Percentiles rank a stretch among this genome's conserved stretches.
These are phyloP conservation scores for Phrynosoma blainvillii DNA, from an alignment of 2,113 vertebrate genomes.

Conservation along the genomic window DNA sequence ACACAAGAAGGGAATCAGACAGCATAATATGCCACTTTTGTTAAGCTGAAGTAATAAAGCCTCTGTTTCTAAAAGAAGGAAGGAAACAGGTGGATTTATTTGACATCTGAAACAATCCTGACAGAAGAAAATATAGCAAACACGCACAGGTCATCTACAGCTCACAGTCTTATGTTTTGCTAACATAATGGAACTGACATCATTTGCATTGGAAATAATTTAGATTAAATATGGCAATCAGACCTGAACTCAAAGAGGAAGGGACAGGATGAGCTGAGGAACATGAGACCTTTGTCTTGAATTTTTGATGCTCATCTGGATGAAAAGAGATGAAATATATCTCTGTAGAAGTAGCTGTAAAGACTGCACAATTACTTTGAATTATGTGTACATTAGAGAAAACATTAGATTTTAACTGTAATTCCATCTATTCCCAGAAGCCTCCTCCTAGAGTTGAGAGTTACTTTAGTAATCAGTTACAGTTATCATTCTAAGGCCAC, in stretches of 20 bases:
- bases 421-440: no score
- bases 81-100: slow-evolving; percentile 33
- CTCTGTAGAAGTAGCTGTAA: not conserved
- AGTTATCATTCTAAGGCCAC: no score
- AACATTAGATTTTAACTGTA: not conserved
- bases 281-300: slow-evolving; percentile 10
- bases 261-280: not conserved
- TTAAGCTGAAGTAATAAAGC: slow-evolving; percentile 31
- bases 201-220: slow-evolving; percentile 23
- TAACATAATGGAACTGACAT: slow-evolving; percentile 17
- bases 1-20: slow-evolving; percentile 14
- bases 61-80: slow-evolving; percentile 23
- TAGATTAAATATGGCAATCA: slow-evolving; percentile 30
- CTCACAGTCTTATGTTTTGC: slow-evolving; percentile 19
- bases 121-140: slow-evolving; percentile 48
- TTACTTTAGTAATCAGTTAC: no score
- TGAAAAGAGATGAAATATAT: not conserved
- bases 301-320: not conserved
- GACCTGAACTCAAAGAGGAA: slow-evolving; percentile 21
- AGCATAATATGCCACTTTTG: slow-evolving; percentile 29
- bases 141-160: not conserved
- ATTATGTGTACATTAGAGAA: not conserved
- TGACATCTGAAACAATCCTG: slow-evolving; percentile 19
- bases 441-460: no score
- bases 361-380: not conserved